A percentile compares a stretch with the other conserved stretches of the same genome.
Evolutionary conservation across 2,797 vertebrate genomes (phyloP).

Genomic region (Falco concolor): DNA sequence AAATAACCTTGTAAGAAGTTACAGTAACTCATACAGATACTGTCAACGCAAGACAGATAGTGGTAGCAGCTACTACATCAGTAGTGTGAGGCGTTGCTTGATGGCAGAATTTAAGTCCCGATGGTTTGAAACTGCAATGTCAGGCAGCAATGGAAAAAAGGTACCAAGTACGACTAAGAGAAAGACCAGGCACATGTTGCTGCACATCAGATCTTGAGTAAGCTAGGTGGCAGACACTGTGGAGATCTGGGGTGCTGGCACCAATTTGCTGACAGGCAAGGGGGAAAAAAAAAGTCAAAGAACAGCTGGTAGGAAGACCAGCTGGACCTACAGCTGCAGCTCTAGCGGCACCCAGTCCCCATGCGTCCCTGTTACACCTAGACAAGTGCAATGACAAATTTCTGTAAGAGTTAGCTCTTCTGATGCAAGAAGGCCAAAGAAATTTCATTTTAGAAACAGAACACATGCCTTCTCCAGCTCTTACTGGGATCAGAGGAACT

Average conservation of each 20-base stretch:
- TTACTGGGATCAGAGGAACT: not conserved
- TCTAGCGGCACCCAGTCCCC: not conserved
- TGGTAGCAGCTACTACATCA: not conserved
- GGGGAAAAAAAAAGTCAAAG: not conserved
- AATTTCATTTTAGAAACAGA: not conserved
- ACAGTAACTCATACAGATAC: fast-evolving
- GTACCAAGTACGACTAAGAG: not conserved
- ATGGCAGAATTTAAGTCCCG: not conserved
- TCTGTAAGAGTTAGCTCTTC: not conserved
- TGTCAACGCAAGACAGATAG: not conserved
- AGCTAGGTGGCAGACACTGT: not conserved
- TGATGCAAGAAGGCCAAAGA: not conserved
- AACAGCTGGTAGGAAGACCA: not conserved
- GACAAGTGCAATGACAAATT: not conserved
- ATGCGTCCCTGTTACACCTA: not conserved
- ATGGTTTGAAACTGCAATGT: not conserved
- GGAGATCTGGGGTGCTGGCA: not conserved
- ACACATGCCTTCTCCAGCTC: not conserved
- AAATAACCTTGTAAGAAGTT: not conserved
- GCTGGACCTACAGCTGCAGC: not conserved
- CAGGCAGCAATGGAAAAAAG: not conserved
- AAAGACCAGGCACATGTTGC: not conserved
- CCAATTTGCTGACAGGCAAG: not conserved
- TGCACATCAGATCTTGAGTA: not conserved
- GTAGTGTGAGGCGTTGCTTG: not conserved